Percentiles rank a stretch among this genome's conserved stretches.
phyloP scores from a whole-genome alignment of 2,888 invertebrate species.

The Meliscaeva auricollis region DNA sequence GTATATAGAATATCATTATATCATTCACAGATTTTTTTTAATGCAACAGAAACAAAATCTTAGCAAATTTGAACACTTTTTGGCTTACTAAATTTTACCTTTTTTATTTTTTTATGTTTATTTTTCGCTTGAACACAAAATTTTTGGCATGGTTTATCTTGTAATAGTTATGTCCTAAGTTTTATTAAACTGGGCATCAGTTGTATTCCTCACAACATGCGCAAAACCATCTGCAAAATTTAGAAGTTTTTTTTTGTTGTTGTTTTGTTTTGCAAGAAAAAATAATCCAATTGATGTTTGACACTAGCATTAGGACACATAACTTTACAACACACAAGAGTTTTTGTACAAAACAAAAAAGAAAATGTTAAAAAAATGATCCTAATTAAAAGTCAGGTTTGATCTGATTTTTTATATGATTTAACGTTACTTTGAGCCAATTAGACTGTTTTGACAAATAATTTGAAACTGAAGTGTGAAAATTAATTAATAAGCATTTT shows the following conservation, averaged over 20 bases:
- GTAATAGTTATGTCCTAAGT: constrained; percentile 55
- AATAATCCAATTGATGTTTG: constrained; percentile 54
- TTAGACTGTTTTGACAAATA: no score
- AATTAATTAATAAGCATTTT: no score
- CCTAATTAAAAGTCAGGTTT: not conserved
- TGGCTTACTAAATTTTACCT: constrained; percentile 33
- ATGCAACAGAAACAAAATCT: constrained; percentile 45
- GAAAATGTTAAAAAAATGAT: constrained; percentile 1
- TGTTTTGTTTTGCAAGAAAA: constrained; percentile 9
- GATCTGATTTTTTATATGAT: no score
- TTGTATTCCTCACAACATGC: constrained; percentile 70
- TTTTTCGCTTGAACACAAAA: constrained; percentile 60
- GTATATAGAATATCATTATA: not conserved
- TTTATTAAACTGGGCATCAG: constrained; percentile 52
- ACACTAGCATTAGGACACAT: constrained; percentile 50
- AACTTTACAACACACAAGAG: constrained; percentile 57
- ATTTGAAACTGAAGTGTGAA: no score
- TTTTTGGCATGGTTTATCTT: constrained; percentile 42
- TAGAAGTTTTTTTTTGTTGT: constrained; percentile 45
- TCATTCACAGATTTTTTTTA: constrained; percentile 25
- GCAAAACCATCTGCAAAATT: constrained; percentile 74
- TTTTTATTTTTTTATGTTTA: not conserved
- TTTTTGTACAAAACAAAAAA: constrained; percentile 15
- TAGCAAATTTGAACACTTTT: constrained; percentile 13
- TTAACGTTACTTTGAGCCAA: no score